These are phyloP conservation scores for Rhagonycha fulva DNA, from an alignment of 2,888 invertebrate species.

Conservation along the genomic window DNA sequence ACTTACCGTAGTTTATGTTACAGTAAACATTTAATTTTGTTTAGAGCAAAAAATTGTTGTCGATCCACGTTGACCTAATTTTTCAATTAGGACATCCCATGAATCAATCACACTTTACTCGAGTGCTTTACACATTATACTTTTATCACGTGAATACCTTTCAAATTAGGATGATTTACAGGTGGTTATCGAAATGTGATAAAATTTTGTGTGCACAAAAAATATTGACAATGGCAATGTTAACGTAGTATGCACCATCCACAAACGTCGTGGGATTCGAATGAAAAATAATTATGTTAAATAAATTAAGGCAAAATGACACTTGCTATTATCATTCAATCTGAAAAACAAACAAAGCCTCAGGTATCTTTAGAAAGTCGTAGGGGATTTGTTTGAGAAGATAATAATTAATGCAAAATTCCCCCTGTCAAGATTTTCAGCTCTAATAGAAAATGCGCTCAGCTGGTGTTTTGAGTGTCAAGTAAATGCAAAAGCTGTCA, in stretches of 20 bases:
- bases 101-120: neutral
- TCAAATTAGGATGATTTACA: neutral
- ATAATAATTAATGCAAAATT: neutral
- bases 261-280: neutral
- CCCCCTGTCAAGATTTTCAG: neutral
- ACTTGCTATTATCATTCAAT: neutral
- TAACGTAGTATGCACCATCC: neutral
- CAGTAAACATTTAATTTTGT: neutral
- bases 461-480: neutral
- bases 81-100: neutral
- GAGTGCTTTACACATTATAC: neutral
- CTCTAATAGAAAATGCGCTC: neutral
- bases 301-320: neutral
- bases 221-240: neutral
- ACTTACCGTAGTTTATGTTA: neutral
- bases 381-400: neutral
- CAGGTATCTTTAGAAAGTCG: neutral
- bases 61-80: neutral
- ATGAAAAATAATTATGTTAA: neutral
- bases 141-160: neutral
- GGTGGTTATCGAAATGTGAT: neutral
- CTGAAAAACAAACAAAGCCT: neutral
- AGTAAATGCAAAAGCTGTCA: neutral
- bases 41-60: neutral
- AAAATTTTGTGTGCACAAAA: neutral